Base-by-base conservation (phyloP, 2,888 invertebrate genomes). In the Teinopalpus imperialis region DNA sequence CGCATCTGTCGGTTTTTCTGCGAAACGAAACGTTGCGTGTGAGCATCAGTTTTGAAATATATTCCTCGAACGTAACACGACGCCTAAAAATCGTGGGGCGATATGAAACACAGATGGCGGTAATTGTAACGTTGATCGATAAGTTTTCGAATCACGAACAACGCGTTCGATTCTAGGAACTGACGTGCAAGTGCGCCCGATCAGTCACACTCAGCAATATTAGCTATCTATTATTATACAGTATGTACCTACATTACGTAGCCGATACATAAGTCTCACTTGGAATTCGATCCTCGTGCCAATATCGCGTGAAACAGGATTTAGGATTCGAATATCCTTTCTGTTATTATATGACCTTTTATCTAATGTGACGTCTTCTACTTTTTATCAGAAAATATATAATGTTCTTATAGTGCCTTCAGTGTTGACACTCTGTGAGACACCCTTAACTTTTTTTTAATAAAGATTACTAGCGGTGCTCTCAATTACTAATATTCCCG, bases 1-100 rank as follows among this genome's bases (percentile, higher is more conserved):
- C 39, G 89, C 81, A 61, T 91, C 91, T 21, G 92, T 90, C 49
- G 90, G 86, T 73, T 92, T 92, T 66, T 92, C 94, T 93, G 90
- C 56, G 67, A 74, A 81, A 52, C 46, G 42, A 51, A 39, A 30
- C 27, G 42, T 41, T 26, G 39, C 39, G 44, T 45, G 44, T 39
- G 43, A 42, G 21, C 16, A 21, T 30, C 24, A 13, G 10, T 35
- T 13, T 31, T 39, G 24, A 23, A 29, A 32, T n/a, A 29, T 42
- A n/a, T 48, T 47, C 49, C 47, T 27, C 43, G 51, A 49, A 48
- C 21, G 29, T 43, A 49, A 35, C 34, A 47, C 43, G 41, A 46
- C 41, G 42, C 42, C 35, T n/a, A 20, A 16, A 12, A 36, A 14
- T n/a, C 12, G 29, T 29, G 9, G 5, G 0, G 9, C 6, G 1